Evolutionary conservation across 2,888 invertebrate genomes (phyloP), one percentile per base, ranked within the genome.

Genomic region (Papilio protenor): DNA sequence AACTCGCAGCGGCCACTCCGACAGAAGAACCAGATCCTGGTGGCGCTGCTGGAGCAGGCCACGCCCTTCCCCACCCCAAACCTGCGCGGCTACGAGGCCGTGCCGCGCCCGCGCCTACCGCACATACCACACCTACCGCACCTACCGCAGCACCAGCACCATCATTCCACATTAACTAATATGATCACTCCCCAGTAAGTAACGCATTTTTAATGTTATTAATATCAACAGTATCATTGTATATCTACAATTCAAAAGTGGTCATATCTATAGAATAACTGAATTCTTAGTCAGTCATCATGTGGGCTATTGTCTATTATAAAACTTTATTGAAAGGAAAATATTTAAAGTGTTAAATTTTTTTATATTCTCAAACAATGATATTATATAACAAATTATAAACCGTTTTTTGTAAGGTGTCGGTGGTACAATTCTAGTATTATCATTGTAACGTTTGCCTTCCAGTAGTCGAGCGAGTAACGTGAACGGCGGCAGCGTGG

Each of bases 11-110:
- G 97, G 84, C 96, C 96, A 82, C 94, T 98, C 74, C 97, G 97
- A 91, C 97, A 97, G 90, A 97, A 96, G 88, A 98, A 98, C 90
- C 96, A 97, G 89, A 98, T 98, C 96, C 94, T 98, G 83, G 98
- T 98, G 59, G 96, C 96, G 66, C 91, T 98, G 84, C 92, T 98
- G 87, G 97, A 97, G 84, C 96, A 96, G 81, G 95, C 96, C 45
- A 93, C 95, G 82, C 96, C 96, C 64, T 95, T 96, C 81, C 96
- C 96, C 81, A 96, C 96, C 83, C 97, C 97, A 64, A 97, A 97
- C 90, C 83, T 92, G 84, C 90, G 93, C 57, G 80, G 81, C 40
- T 90, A 88, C 83, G 86, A 86, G 69, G 86, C 89, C 61, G 82
- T 87, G 21, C 81, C 85, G 73, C 86, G 89, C 6, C 84, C 87